These are phyloP conservation scores for Chelonus formosanus DNA, from an alignment of 2,888 invertebrate species.

Conservation along the genomic window DNA sequence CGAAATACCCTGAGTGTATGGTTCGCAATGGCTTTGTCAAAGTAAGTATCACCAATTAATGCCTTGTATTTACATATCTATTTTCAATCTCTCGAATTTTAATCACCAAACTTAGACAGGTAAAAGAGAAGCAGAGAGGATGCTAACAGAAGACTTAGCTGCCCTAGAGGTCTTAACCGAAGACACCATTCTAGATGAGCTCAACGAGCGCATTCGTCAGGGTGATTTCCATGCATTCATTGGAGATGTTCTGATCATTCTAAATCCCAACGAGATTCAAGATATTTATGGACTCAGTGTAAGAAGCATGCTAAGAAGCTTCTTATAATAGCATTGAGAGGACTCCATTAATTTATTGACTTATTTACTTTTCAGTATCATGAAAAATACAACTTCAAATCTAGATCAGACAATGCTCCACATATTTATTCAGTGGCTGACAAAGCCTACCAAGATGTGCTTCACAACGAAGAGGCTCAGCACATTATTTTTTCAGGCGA, in stretches of 20 bases:
- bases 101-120: slow-evolving; percentile 44
- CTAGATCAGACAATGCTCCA: slow-evolving; percentile 87
- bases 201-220: slow-evolving; percentile 74
- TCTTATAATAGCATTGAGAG: neutral
- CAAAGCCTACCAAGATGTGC: slow-evolving; percentile 87
- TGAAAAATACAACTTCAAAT: slow-evolving; percentile 82
- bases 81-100: neutral
- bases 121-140: slow-evolving; percentile 70
- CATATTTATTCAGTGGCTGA: slow-evolving; percentile 91
- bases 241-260: slow-evolving; percentile 80
- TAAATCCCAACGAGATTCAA: slow-evolving; percentile 81
- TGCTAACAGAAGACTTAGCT: slow-evolving; percentile 86
- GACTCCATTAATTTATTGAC: neutral
- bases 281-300: slow-evolving; percentile 80
- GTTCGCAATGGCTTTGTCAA: slow-evolving; percentile 62
- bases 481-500: slow-evolving; percentile 90
- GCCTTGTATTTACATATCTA: neutral
- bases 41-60: slow-evolving; percentile 45
- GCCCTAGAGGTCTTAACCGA: slow-evolving; percentile 80
- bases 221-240: slow-evolving; percentile 80
- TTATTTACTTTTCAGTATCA: slow-evolving; percentile 72
- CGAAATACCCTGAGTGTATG: slow-evolving; percentile 67
- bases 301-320: slow-evolving; percentile 46
- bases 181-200: slow-evolving; percentile 74
- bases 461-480: slow-evolving; percentile 87